Percentiles rank a stretch among this genome's conserved stretches.
These are phyloP conservation scores for Colostygia pectinataria DNA, from an alignment of 2,888 invertebrate species.

Conservation along the genomic window DNA sequence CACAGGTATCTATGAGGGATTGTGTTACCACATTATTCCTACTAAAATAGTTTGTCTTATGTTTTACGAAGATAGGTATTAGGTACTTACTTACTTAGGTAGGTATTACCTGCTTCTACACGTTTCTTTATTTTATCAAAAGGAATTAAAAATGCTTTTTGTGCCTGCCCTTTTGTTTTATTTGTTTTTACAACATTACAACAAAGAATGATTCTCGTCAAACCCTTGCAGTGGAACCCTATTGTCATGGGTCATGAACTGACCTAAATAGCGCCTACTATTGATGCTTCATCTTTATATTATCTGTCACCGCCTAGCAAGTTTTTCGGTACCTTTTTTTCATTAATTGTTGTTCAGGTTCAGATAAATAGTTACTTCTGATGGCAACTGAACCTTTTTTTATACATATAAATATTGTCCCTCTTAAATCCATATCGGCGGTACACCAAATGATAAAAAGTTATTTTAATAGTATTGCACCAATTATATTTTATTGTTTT, in stretches of 20 bases:
- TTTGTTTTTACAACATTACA: slow-evolving; percentile 20
- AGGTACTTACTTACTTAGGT: background rate
- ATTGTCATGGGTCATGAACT: slow-evolving; percentile 37
- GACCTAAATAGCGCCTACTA: slow-evolving; percentile 31
- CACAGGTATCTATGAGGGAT: too few species aligned
- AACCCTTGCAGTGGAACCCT: slow-evolving; percentile 40
- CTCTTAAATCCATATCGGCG: slow-evolving; percentile 7
- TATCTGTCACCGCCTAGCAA: too few species aligned
- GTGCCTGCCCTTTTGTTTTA: slow-evolving; percentile 10
- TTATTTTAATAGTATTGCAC: background rate
- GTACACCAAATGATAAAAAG: slow-evolving; percentile 15
- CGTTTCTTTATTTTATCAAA: background rate
- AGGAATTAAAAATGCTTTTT: slow-evolving; percentile 3
- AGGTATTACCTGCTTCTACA: too few species aligned
- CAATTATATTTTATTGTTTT: slow-evolving; percentile 4
- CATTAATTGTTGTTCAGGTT: too few species aligned
- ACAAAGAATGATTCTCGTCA: slow-evolving; percentile 29
- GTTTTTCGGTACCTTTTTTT: too few species aligned
- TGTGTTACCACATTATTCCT: background rate
- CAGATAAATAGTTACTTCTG: too few species aligned
- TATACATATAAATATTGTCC: background rate
- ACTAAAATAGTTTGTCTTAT: background rate
- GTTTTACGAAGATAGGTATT: too few species aligned
- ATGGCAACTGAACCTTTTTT: background rate
- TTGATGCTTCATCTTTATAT: too few species aligned